Base-by-base conservation (phyloP, 64 coral and sea anemone genomes). In the Acropora yongei region DNA sequence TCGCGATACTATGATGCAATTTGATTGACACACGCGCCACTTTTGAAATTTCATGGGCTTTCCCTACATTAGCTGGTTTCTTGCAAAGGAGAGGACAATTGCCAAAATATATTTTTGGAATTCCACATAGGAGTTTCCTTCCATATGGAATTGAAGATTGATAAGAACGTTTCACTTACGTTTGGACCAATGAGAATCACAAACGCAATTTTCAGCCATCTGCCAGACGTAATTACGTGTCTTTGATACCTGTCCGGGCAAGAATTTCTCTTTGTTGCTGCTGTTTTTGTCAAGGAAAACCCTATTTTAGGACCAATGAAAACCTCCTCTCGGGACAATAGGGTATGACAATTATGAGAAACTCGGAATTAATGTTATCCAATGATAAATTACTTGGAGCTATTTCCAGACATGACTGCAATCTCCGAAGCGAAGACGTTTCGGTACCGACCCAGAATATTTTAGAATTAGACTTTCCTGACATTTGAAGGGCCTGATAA, bases 351-450 rank as follows among this genome's bases (percentile, higher is more conserved):
- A 63, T 63, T 63, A 63, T 63, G 10, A 63, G 16, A 63, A 63
- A 7, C 7, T 12, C 60, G 6, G 8, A 63, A 63, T 63, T 10
- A 12, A 63, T 63, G 11, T 3, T 63, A 14, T 63, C 16, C 16
- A 63, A 63, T 63, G 55, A 61, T 63, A 10, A 13, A 1, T 67
- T 30, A 7, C 10, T 55, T 10, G 3, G 10, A 18, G 17, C 18
- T 84, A 84, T 84, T 84, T 84, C 71, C 7, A n/a, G 82, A 84
- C 82, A 45, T 84, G 82, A 84, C 61, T 84, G 8, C 6, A 18
- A 66, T 11, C 40, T 41, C 46, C 46, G 74, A 44, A 44, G 74
- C 46, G 30, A 30, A 30, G 30, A 30, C 30, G 30, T 30, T 30
- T 30, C 30, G 30, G 20, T 76, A 76, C 43, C 74, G 69, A 10